A percentile compares a stretch with the other conserved stretches of the same genome.
Evolutionary conservation across 1,140 invertebrate species (phyloP).

Genomic region (Drosophila azteca): DNA sequence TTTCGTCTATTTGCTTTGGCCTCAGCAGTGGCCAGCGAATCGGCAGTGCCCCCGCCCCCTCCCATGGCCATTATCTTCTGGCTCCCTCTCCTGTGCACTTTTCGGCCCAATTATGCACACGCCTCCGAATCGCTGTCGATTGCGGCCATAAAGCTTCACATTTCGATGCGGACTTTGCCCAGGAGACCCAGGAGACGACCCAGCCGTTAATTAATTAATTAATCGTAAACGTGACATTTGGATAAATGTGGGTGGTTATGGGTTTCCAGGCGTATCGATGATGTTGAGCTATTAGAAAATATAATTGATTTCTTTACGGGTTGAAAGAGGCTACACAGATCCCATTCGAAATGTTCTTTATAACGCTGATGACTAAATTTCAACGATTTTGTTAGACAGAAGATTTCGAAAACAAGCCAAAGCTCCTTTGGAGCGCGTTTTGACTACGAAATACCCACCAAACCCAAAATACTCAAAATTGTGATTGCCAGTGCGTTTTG

Average conservation of each 20-base stretch:
- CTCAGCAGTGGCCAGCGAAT: constrained; percentile 43
- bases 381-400: too few relatives aligned
- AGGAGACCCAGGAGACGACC: not conserved
- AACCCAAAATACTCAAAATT: too few relatives aligned
- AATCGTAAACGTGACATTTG: constrained; percentile 15
- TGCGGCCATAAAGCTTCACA: constrained; percentile 55
- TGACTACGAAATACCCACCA: too few relatives aligned
- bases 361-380: too few relatives aligned
- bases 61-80: constrained; percentile 20
- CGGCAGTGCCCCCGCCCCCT: constrained; percentile 5
- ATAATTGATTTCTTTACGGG: too few relatives aligned
- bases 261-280: too few relatives aligned
- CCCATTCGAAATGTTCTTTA: too few relatives aligned
- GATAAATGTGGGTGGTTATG: not conserved
- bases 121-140: constrained; percentile 54
- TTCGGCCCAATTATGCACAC: constrained; percentile 49
- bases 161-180: constrained; percentile 40
- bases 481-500: not conserved
- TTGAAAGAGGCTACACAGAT: too few relatives aligned
- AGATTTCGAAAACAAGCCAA: too few relatives aligned
- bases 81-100: constrained; percentile 15
- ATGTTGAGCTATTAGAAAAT: too few relatives aligned
- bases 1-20: constrained; percentile 46
- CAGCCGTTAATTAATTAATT: constrained; percentile 13
- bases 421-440: too few relatives aligned